Evolutionary conservation across 2,113 vertebrate species (phyloP), one percentile per base, ranked within the genome.

Genomic region (Ophthalmolycus amberensis): DNA sequence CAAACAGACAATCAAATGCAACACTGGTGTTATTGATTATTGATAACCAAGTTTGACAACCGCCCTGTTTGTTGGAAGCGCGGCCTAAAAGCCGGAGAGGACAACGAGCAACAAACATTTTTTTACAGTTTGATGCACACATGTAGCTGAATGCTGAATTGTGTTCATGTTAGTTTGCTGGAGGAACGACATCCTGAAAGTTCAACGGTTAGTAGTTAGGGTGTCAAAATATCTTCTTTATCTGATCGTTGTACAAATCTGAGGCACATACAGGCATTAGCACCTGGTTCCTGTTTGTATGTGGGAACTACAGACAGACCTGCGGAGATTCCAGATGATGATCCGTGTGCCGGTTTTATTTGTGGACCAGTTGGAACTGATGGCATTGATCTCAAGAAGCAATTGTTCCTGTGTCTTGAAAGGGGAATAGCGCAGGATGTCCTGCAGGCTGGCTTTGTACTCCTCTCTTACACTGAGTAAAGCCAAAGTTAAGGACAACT

Each of bases 321-420:
- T 95, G 88, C 97, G 95, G 16, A 99, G 95, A 76, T 97, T 99
- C 98, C 98, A 99, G 85, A 99, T 98, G 81, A 99, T 97, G 83
- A 99, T 98, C 76, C 96, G 94, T 11, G 98, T 98, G 87, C 98
- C 98, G 25, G 96, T 97, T 80, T 93, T 94, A 1, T 79, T 90
- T 0, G 83, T 86, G 50, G 76, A 85, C 2, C n/a, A 78, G 10
- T 78, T 29, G 4, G 85, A 50, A n/a, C 9, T 79, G 74, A 99
- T 96, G 60, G 95, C 94, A 25, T 92, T 71, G 16, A 99, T 91
- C 85, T 99, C 98, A 48, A 88, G 83, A 42, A 97, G 80, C 27
- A 99, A 92, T 0, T 97, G 96, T 27, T 89, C 82, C 86, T 96
- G 89, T 2, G 94, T 95, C 1, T 85, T 87, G 89, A 99, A 98